Evolutionary conservation across 2,113 vertebrate genomes (phyloP), one percentile per base, ranked within the genome.

Genomic region (Sander lucioperca): DNA sequence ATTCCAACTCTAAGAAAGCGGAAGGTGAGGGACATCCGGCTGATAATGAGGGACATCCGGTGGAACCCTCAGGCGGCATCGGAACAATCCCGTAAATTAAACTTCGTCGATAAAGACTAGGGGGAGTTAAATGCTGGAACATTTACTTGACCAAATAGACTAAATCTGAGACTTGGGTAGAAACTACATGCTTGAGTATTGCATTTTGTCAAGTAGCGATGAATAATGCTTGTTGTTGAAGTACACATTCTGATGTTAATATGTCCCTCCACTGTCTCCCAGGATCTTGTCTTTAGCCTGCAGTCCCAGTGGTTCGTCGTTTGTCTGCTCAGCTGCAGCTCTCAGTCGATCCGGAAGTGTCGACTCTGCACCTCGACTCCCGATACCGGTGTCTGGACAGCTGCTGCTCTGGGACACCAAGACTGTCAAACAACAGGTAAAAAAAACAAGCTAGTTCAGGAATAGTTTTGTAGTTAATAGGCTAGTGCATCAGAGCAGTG

Each of bases 401-500:
- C 95, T 99, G 87, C 93, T 99, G 14, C 94, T 99, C 8, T 99
- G 98, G 98, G 98, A 99, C 92, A 99, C 98, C 0, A 99, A 99
- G 90, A 98, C 96, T 0, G 98, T 99, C 94, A 99, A 99, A 90
- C 98, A 99, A 77, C 97, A 99, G 97, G 98, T 99, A 91, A 64
- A 16, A 64, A 15, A 27, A 43, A 36, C 5, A 43, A 50, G 27
- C 36, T n/a, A 3, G 33, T 48, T 23, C 25, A 50, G 6, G n/a
- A 4, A 33, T 2, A 4, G 23, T 68, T 53, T 33, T 71, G 50
- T 16, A 27, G 21, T 3, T 45, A 59, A 19, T n/a, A 10, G n/a
- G 33, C n/a, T 64, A 23, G 12, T 14, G 19, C 36, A 14, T 64
- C 30, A 18, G 58, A 30, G 14, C 25, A 27, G 7, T 1, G 13